A percentile compares a stretch with the other conserved stretches of the same genome.
These are phyloP conservation scores for Enteromius afrohamiltoni DNA, from an alignment of 2,797 vertebrate species.

Conservation along the genomic window DNA sequence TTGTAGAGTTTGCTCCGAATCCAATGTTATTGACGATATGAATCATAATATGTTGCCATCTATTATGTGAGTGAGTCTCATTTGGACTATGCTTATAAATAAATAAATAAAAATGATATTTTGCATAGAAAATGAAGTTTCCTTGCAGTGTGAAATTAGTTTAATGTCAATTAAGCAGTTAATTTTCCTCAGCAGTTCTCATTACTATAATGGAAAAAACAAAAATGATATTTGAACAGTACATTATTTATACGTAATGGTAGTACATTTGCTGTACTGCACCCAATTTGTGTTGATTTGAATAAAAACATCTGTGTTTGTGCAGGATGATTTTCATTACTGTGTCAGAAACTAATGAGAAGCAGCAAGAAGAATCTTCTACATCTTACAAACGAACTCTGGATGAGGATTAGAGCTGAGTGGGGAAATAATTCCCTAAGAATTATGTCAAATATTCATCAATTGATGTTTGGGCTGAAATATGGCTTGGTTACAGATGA, in stretches of 20 bases:
- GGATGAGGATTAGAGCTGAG: not conserved
- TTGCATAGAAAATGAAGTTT: not conserved
- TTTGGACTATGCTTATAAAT: not conserved
- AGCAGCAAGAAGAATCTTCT: not conserved
- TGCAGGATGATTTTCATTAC: not conserved
- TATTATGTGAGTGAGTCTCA: not conserved
- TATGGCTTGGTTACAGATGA: not conserved
- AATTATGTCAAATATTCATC: not conserved
- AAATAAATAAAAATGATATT: not conserved
- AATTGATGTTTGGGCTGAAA: not conserved
- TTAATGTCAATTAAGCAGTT: slow-evolving; percentile 2
- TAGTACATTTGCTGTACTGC: not conserved
- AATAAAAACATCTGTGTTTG: not conserved
- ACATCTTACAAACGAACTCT: not conserved
- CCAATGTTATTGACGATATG: not conserved
- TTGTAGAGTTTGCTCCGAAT: not conserved
- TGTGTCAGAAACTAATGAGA: slow-evolving; percentile 4
- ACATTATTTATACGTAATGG: not conserved
- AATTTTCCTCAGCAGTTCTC: slow-evolving; percentile 19
- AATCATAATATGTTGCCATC: not conserved
- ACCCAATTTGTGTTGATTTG: not conserved
- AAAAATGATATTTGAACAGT: not conserved
- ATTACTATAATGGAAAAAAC: not conserved
- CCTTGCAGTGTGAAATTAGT: slow-evolving; percentile 5
- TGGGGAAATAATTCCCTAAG: not conserved